A percentile compares a stretch with the other conserved stretches of the same genome.
Evolutionary conservation across 2,888 invertebrate species (phyloP).

Genomic region (Pristionchus japonicus): DNA sequence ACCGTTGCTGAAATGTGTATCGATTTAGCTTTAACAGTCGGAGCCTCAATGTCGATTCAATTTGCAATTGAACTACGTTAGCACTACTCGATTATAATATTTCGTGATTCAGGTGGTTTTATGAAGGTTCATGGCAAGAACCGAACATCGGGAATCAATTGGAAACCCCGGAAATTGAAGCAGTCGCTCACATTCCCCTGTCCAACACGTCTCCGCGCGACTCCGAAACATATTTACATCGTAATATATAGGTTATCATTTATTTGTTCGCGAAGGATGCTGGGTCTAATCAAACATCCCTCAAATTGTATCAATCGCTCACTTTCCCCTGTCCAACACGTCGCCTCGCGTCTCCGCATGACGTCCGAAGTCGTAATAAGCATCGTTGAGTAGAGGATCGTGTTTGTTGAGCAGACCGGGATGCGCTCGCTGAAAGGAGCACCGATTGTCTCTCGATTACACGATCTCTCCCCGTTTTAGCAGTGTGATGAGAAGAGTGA

Average conservation of each 20-base stretch:
- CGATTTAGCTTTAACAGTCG: background rate
- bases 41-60: background rate
- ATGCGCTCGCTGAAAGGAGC: background rate
- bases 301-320: background rate
- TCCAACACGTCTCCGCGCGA: too few species aligned
- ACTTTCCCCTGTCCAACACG: background rate
- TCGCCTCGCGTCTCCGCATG: background rate
- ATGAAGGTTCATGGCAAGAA: too few species aligned
- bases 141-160: too few species aligned
- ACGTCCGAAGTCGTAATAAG: slow-evolving; percentile 10
- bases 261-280: too few species aligned
- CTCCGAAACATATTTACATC: background rate
- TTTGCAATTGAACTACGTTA: too few species aligned
- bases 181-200: background rate
- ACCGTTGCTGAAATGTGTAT: background rate
- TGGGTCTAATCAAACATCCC: too few species aligned
- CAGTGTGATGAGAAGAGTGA: background rate
- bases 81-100: too few species aligned
- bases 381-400: slow-evolving; percentile 18
- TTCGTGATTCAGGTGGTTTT: too few species aligned
- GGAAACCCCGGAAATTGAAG: background rate
- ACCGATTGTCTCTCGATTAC: background rate
- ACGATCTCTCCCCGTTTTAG: too few species aligned
- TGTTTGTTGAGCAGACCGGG: slow-evolving; percentile 28
- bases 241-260: background rate